Evolutionary conservation across 2,113 vertebrate species (phyloP).

Genomic region (Sterna hirundo): DNA sequence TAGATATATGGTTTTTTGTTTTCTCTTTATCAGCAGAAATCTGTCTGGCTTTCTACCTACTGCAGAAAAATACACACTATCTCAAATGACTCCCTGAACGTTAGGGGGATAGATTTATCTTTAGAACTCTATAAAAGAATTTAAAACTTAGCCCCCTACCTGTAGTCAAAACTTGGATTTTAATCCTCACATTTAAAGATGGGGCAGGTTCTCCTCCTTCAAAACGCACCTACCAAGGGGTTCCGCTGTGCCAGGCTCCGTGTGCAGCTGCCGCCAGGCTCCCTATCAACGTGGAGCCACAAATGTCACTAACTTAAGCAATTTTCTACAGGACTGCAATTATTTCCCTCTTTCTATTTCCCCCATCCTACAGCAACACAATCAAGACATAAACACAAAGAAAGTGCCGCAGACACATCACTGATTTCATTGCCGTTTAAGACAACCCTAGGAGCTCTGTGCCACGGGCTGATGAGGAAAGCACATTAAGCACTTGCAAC

Average conservation of each 20-base stretch:
- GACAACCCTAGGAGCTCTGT: neutral
- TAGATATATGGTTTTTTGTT: neutral
- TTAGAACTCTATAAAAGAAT: neutral
- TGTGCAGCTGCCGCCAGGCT: neutral
- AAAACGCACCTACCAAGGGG: accelerated
- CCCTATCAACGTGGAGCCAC: accelerated
- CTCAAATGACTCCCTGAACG: neutral
- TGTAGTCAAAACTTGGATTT: neutral
- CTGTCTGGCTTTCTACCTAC: neutral
- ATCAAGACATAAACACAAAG: slow-evolving; percentile 1
- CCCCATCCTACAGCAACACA: neutral
- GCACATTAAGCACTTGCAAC: slow-evolving; percentile 56
- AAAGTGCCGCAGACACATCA: slow-evolving; percentile 1
- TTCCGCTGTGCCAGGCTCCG: neutral
- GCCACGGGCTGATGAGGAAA: slow-evolving; percentile 39
- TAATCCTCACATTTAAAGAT: neutral
- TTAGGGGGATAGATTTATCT: neutral
- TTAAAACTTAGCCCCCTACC: neutral
- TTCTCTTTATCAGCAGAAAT: neutral
- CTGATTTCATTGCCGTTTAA: slow-evolving; percentile 37
- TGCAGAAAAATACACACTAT: neutral
- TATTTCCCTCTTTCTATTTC: neutral
- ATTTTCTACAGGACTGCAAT: neutral
- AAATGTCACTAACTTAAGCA: neutral
- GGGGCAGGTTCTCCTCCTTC: neutral